These are phyloP conservation scores for Ailuropoda melanoleuca DNA, from an alignment of 2,113 vertebrate species.

Conservation along the genomic window DNA sequence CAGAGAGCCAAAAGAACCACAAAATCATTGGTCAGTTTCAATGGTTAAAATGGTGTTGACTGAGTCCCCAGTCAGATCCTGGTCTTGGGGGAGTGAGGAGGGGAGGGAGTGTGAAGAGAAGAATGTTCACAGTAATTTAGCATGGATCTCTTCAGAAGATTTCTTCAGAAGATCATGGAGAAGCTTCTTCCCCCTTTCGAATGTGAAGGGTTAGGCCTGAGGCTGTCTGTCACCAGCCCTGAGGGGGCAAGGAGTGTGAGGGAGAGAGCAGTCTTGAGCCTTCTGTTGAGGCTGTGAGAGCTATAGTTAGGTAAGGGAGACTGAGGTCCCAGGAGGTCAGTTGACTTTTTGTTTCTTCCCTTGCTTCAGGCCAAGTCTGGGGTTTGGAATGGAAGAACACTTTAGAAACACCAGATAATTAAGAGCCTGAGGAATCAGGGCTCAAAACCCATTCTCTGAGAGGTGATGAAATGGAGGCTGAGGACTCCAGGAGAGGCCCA, in stretches of 20 bases:
- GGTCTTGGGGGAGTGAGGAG: neutral
- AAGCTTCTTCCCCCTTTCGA: neutral
- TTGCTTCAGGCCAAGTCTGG: neutral
- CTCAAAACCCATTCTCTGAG: neutral
- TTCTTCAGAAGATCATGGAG: neutral
- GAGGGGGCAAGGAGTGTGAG: fast-evolving
- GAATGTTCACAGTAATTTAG: neutral
- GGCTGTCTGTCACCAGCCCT: neutral
- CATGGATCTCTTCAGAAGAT: neutral
- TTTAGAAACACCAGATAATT: neutral
- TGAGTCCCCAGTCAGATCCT: neutral
- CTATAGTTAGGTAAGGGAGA: neutral
- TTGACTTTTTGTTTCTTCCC: neutral
- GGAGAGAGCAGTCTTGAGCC: neutral
- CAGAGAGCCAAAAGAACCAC: neutral
- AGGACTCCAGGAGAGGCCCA: no score
- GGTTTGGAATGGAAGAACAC: neutral
- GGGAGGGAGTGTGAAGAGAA: neutral
- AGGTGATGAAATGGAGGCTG: neutral
- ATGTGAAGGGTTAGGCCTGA: neutral
- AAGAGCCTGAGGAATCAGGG: neutral
- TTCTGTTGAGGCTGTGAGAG: neutral
- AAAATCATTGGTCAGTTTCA: neutral
- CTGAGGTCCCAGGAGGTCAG: neutral
- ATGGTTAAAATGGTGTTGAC: neutral